A percentile compares a stretch with the other conserved stretches of the same genome.
Evolutionary conservation across 2,113 vertebrate genomes (phyloP).

Genomic region (Strix uralensis): DNA sequence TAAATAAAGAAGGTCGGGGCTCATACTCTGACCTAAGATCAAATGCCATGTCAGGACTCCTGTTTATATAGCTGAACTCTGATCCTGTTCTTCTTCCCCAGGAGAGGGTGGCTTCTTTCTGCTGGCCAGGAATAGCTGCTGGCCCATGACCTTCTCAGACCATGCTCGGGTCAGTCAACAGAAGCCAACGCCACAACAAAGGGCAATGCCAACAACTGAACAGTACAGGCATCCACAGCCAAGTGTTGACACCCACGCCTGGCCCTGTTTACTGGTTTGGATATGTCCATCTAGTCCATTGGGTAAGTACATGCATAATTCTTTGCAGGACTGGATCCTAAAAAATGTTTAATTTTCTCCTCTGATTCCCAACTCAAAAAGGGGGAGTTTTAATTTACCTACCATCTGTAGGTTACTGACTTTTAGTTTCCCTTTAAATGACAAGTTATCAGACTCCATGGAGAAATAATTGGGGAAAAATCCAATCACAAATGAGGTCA

Average conservation of each 20-base stretch:
- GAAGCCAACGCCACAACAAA: not conserved
- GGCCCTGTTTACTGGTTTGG: not conserved
- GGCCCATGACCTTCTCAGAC: not conserved
- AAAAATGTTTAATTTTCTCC: not conserved
- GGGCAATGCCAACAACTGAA: not conserved
- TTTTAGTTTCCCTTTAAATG: not conserved
- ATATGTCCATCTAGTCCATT: no score
- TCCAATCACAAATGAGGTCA: not conserved
- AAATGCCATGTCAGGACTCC: not conserved
- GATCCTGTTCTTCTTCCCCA: not conserved
- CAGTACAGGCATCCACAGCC: not conserved
- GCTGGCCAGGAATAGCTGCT: not conserved
- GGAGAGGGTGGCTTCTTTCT: not conserved
- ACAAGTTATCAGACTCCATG: not conserved
- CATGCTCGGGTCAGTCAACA: not conserved
- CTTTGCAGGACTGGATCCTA: not conserved
- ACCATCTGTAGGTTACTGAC: not conserved
- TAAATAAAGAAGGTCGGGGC: not conserved
- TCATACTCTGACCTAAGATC: not conserved
- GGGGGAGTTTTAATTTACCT: not conserved
- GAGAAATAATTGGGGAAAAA: not conserved
- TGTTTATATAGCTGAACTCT: not conserved
- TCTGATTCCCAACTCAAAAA: not conserved
- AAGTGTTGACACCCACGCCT: not conserved
- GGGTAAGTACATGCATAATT: fast-evolving